These are phyloP conservation scores for Cichladusa arquata DNA, from an alignment of 2,113 vertebrate species.

Conservation along the genomic window DNA sequence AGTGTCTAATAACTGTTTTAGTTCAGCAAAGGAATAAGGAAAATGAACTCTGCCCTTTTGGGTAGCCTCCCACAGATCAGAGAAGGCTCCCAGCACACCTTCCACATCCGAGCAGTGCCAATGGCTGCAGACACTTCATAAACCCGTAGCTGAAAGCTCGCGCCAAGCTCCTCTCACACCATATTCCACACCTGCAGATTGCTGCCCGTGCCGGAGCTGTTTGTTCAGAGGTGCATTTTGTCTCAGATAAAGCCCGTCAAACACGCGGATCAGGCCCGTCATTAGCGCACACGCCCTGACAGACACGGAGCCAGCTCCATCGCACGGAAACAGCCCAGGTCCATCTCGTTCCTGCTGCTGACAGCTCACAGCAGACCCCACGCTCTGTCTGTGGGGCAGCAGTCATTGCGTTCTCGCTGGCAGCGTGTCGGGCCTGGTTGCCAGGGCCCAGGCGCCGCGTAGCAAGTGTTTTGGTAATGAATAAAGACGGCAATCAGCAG, in stretches of 20 bases:
- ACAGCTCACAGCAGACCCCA: too few species aligned
- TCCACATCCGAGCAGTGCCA: neutral
- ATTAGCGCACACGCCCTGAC: too few species aligned
- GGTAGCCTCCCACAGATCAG: neutral
- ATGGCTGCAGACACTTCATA: neutral
- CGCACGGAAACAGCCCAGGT: too few species aligned
- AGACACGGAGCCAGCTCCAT: too few species aligned
- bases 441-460: slow-evolving; percentile 55
- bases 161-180: neutral
- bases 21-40: neutral
- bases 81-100: neutral
- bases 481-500: slow-evolving; percentile 71
- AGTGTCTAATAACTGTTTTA: neutral
- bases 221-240: neutral
- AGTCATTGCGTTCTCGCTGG: neutral
- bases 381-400: slow-evolving; percentile 47
- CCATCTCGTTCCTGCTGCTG: too few species aligned
- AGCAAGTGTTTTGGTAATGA: slow-evolving; percentile 71
- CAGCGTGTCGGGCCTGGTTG: slow-evolving; percentile 46
- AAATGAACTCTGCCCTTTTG: neutral
- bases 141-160: neutral
- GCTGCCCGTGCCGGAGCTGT: neutral
- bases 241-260: neutral
- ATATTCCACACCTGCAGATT: neutral
- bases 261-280: rapidly evolving